These are phyloP conservation scores for Serilophus lunatus DNA, from an alignment of 2,113 vertebrate species.

Conservation along the genomic window DNA sequence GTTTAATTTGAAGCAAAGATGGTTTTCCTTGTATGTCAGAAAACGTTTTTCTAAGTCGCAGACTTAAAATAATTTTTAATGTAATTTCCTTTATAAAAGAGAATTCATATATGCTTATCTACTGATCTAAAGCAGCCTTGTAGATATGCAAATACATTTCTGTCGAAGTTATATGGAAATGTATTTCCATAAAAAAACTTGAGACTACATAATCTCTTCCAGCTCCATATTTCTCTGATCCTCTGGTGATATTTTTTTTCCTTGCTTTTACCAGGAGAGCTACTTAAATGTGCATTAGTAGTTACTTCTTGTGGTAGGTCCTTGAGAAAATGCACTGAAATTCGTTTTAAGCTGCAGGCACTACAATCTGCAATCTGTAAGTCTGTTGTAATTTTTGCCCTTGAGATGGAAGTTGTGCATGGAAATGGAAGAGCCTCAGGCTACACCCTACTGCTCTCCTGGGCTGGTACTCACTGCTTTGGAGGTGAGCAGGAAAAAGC, in stretches of 20 bases:
- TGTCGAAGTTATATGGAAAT: background rate
- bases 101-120: background rate
- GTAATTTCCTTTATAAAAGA: background rate
- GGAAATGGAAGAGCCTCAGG: background rate
- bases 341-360: background rate
- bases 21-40: background rate
- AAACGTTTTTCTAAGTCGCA: background rate
- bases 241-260: background rate
- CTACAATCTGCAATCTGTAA: background rate
- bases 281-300: background rate
- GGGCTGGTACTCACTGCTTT: accelerated
- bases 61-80: background rate
- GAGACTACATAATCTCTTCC: background rate
- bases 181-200: background rate
- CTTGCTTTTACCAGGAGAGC: background rate
- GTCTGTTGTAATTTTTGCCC: background rate
- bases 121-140: background rate
- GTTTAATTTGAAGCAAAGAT: background rate
- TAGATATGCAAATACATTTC: slow-evolving; percentile 12
- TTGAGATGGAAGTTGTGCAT: background rate
- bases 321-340: background rate
- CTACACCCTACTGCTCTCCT: background rate
- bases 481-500: background rate
- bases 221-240: background rate
- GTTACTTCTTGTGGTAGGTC: background rate